Evolutionary conservation across 2,888 invertebrate genomes (phyloP).

Genomic region (Agrenia bidenticulata): DNA sequence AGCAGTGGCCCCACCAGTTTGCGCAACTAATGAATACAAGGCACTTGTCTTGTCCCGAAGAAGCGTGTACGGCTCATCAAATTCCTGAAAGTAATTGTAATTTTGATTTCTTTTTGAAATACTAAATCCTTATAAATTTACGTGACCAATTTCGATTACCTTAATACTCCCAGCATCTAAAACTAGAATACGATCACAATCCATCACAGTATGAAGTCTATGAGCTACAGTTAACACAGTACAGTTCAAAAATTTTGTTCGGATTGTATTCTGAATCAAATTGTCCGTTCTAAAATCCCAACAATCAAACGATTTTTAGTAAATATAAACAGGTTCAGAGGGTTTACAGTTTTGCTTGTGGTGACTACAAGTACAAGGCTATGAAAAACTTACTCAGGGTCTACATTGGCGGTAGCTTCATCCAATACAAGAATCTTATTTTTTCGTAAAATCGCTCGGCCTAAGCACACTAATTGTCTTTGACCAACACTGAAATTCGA

Average conservation of each 20-base stretch:
- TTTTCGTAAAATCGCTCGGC: conserved; percentile 57
- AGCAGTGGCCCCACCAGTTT: conserved; percentile 39
- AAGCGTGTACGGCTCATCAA: conserved; percentile 43
- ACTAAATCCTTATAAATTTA: too few relatives aligned
- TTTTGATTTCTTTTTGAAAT: too few relatives aligned
- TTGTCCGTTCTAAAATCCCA: conserved; percentile 83
- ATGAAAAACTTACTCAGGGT: conserved; percentile 55
- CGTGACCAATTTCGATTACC: conserved; percentile 28
- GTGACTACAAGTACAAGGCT: too few relatives aligned
- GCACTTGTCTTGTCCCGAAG: conserved; percentile 37
- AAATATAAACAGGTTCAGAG: not conserved
- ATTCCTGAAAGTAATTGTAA: conserved; percentile 33
- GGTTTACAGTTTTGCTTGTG: not conserved
- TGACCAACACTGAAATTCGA: conserved; percentile 58
- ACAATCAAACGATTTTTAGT: too few relatives aligned
- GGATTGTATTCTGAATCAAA: conserved; percentile 79
- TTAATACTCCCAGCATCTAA: conserved; percentile 78
- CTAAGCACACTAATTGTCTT: conserved; percentile 59
- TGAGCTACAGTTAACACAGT: conserved; percentile 90
- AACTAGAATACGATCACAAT: conserved; percentile 82
- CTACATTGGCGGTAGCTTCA: conserved; percentile 59
- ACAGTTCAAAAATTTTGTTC: conserved; percentile 74
- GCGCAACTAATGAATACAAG: conserved; percentile 41
- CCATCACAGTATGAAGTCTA: conserved; percentile 88
- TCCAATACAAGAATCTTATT: conserved; percentile 58